Percentiles rank a stretch among this genome's conserved stretches.
These are phyloP conservation scores for Scaptomyza hsui DNA, from an alignment of 1,140 invertebrate genomes.

Conservation along the genomic window DNA sequence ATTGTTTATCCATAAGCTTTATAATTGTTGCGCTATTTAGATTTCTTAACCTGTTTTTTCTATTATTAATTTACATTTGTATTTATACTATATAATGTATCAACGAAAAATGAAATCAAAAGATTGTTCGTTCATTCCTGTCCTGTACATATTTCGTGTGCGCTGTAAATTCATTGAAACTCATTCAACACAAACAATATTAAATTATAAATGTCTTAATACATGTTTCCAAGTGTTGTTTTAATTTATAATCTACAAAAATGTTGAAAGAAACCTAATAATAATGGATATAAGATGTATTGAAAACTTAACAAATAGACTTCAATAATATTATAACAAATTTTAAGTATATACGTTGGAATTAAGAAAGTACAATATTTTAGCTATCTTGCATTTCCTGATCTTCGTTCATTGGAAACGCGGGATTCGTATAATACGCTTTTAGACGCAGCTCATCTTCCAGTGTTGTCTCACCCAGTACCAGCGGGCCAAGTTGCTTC, in stretches of 20 bases:
- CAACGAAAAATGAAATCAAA: slow-evolving; percentile 23
- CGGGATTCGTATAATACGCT: slow-evolving; percentile 48
- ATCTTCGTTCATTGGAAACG: slow-evolving; percentile 3
- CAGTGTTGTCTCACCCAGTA: slow-evolving; percentile 58
- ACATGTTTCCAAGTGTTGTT: neutral
- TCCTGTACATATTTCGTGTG: slow-evolving; percentile 35
- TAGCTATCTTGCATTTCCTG: neutral
- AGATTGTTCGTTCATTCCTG: slow-evolving; percentile 44
- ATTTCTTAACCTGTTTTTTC: slow-evolving; percentile 11
- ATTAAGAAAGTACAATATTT: neutral
- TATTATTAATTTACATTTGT: slow-evolving; percentile 11
- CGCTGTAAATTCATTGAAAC: slow-evolving; percentile 67
- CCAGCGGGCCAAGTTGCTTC: slow-evolving; percentile 62
- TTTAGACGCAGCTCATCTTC: slow-evolving; percentile 64
- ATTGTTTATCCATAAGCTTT: slow-evolving; percentile 47
- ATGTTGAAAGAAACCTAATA: too few species aligned
- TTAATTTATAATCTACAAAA: neutral
- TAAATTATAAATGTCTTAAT: slow-evolving; percentile 27
- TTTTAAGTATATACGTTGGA: too few species aligned
- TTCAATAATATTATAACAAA: neutral
- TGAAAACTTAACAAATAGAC: neutral
- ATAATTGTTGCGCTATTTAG: slow-evolving; percentile 27
- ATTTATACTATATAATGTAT: slow-evolving; percentile 20
- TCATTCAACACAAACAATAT: slow-evolving; percentile 46
- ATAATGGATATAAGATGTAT: neutral